Evolutionary conservation across 2,797 vertebrate species (phyloP).

Genomic region (Lepilemur septentrionalis): DNA sequence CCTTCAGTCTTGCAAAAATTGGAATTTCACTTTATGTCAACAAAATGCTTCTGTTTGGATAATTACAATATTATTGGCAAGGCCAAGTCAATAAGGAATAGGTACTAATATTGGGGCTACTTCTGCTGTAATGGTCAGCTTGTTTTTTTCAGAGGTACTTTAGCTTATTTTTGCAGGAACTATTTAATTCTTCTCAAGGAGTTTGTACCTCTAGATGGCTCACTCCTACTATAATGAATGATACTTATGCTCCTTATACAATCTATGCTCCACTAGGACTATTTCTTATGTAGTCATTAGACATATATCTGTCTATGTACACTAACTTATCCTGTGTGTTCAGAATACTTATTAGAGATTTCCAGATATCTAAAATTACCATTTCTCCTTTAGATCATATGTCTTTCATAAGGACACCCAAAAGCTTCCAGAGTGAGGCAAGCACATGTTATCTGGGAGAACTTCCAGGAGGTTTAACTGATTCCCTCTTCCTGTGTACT

Average conservation of each 20-base stretch:
- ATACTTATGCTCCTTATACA: background rate
- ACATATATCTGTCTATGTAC: background rate
- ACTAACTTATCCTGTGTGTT: background rate
- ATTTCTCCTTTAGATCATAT: background rate
- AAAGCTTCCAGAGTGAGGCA: background rate
- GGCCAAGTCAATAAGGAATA: background rate
- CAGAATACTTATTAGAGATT: background rate
- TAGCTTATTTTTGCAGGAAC: background rate
- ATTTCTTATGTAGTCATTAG: background rate
- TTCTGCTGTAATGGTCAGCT: background rate
- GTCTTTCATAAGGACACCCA: background rate
- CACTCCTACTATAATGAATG: background rate
- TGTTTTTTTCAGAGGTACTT: background rate
- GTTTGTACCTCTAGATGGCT: background rate
- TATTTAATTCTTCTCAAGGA: background rate
- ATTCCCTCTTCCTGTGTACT: background rate
- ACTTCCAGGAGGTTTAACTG: background rate
- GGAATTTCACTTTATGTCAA: background rate
- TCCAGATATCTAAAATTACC: background rate
- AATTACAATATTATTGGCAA: background rate
- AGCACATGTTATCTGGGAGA: background rate
- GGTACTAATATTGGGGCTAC: background rate
- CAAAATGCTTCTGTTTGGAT: background rate
- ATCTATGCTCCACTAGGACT: background rate
- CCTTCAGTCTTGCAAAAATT: background rate